These are phyloP conservation scores for Cephus rjabovi DNA, from an alignment of 2,888 invertebrate genomes.

Conservation along the genomic window DNA sequence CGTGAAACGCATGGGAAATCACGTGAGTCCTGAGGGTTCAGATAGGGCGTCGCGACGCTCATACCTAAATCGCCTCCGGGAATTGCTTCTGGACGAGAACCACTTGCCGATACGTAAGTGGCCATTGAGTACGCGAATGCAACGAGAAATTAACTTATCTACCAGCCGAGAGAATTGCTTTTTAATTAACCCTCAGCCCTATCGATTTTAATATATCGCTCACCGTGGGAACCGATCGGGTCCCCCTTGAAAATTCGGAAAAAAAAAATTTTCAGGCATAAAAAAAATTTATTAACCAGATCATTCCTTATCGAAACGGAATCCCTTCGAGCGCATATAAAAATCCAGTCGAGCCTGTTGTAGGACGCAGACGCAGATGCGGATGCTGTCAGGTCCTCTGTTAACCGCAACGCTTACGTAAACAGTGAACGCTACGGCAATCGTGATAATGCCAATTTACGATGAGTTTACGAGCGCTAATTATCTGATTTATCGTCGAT, in stretches of 20 bases:
- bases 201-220: slow-evolving; percentile 5
- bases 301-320: neutral
- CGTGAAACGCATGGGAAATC: slow-evolving; percentile 54
- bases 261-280: neutral
- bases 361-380: neutral
- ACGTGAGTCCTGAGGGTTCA: slow-evolving; percentile 15
- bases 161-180: slow-evolving; percentile 54
- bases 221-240: slow-evolving; percentile 30
- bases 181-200: slow-evolving; percentile 43
- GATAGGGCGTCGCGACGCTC: neutral
- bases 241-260: neutral
- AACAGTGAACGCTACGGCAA: slow-evolving; percentile 38
- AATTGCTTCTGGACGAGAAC: slow-evolving; percentile 33
- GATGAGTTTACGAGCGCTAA: slow-evolving; percentile 54
- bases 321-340: neutral
- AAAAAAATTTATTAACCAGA: neutral
- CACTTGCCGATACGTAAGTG: neutral
- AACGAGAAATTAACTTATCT: slow-evolving; percentile 49
- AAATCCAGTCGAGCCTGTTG: neutral
- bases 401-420: slow-evolving; percentile 29
- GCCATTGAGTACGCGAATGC: neutral
- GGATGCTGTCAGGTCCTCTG: neutral
- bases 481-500: slow-evolving; percentile 55
- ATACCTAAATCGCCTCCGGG: slow-evolving; percentile 42
- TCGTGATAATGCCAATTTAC: slow-evolving; percentile 56